These are phyloP conservation scores for Heliconius hermathena DNA, from an alignment of 1,140 invertebrate species.

Conservation along the genomic window DNA sequence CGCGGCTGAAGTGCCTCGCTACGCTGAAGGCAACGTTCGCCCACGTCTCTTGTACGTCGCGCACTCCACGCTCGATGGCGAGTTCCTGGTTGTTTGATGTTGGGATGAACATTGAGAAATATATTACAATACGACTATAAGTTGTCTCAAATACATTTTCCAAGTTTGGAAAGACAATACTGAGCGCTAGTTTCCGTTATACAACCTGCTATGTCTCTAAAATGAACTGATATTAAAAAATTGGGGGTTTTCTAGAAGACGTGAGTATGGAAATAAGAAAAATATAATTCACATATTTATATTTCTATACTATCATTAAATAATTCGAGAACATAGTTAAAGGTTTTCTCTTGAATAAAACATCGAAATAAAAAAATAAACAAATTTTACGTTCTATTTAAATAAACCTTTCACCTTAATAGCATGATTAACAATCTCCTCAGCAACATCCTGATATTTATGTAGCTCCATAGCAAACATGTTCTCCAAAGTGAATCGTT, in stretches of 20 bases:
- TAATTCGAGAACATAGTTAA: no score
- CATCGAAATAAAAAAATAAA: no score
- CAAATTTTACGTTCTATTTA: background rate
- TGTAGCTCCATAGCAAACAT: slow-evolving; percentile 96
- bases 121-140: background rate
- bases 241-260: no score
- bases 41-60: slow-evolving; percentile 90
- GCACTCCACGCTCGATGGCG: slow-evolving; percentile 92
- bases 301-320: no score
- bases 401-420: slow-evolving; percentile 83
- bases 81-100: slow-evolving; percentile 83
- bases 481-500: slow-evolving; percentile 93
- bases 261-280: no score
- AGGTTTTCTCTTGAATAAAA: no score
- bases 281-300: no score
- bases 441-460: slow-evolving; percentile 90
- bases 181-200: no score
- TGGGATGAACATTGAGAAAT: background rate
- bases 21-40: slow-evolving; percentile 87
- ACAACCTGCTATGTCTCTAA: no score
- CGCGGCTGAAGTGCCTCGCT: slow-evolving; percentile 84
- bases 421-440: slow-evolving; percentile 92
- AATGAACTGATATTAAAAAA: no score
- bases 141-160: no score
- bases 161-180: no score